A percentile compares a stretch with the other conserved stretches of the same genome.
Evolutionary conservation across 2,113 vertebrate species (phyloP).

Genomic region (Rhipidura dahli): DNA sequence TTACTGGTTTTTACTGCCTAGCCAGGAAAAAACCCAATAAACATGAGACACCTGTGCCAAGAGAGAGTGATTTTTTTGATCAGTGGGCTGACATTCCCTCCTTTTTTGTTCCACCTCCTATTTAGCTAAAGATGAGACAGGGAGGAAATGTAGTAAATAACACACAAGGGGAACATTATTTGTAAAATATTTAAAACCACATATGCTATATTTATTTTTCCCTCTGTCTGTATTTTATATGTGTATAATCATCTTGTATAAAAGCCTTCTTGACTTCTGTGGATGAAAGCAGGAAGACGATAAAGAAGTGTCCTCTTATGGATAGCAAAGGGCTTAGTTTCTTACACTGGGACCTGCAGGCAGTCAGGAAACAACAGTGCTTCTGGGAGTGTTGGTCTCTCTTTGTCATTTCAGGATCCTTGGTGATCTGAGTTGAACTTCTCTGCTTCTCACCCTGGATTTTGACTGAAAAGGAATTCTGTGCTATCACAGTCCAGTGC

Average conservation of each 20-base stretch:
- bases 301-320: neutral
- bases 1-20: neutral
- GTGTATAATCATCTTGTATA: neutral
- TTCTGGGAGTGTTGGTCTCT: neutral
- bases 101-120: neutral
- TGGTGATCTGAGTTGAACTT: neutral
- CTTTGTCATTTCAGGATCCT: neutral
- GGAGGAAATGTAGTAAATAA: neutral
- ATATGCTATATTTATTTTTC: neutral
- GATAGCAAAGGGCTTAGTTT: neutral
- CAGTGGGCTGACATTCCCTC: neutral
- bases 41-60: neutral
- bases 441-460: neutral
- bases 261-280: neutral
- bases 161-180: neutral
- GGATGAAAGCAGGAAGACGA: neutral
- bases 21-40: neutral
- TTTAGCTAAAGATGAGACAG: neutral
- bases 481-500: neutral
- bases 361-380: neutral
- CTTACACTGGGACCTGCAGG: neutral
- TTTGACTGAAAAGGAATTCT: neutral
- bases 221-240: neutral
- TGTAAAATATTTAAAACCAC: neutral
- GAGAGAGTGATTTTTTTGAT: neutral